Evolutionary conservation across 2,888 invertebrate species (phyloP).

Genomic region (Stenodera caucasica): DNA sequence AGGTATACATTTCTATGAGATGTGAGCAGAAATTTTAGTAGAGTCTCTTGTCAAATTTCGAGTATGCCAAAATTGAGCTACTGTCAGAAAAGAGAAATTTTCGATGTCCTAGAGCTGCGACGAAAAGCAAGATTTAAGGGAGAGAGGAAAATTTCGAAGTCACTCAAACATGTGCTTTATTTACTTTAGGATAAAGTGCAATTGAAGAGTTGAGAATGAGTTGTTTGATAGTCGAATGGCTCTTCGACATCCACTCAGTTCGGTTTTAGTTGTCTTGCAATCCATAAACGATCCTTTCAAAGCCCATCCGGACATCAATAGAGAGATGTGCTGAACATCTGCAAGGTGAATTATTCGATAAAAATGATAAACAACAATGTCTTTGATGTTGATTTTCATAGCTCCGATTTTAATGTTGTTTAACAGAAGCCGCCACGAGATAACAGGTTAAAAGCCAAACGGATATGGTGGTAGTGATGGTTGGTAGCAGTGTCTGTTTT

Average conservation of each 20-base stretch:
- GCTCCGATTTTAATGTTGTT: neutral
- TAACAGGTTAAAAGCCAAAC: slow-evolving; percentile 4
- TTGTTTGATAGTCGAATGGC: neutral
- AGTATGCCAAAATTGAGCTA: too few species aligned
- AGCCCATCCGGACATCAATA: neutral
- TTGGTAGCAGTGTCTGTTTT: neutral
- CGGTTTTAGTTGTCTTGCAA: neutral
- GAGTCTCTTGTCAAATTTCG: too few species aligned
- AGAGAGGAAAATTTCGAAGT: too few species aligned
- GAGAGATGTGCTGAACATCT: slow-evolving; percentile 24
- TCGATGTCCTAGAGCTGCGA: too few species aligned
- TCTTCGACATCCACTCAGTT: neutral
- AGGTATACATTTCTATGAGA: too few species aligned
- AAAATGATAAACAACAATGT: slow-evolving; percentile 28
- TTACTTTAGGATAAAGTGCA: neutral
- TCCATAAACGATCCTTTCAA: neutral
- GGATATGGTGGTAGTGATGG: neutral
- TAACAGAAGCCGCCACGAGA: neutral
- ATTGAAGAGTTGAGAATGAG: neutral
- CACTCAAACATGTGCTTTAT: neutral
- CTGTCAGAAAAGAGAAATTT: too few species aligned
- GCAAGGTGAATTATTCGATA: slow-evolving; percentile 22
- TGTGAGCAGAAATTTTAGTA: too few species aligned
- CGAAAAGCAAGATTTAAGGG: too few species aligned
- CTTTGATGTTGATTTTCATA: slow-evolving; percentile 24